Percentiles rank a stretch among this genome's conserved stretches.
These are phyloP conservation scores for Setipinna tenuifilis DNA, from an alignment of 2,797 vertebrate species.

Conservation along the genomic window DNA sequence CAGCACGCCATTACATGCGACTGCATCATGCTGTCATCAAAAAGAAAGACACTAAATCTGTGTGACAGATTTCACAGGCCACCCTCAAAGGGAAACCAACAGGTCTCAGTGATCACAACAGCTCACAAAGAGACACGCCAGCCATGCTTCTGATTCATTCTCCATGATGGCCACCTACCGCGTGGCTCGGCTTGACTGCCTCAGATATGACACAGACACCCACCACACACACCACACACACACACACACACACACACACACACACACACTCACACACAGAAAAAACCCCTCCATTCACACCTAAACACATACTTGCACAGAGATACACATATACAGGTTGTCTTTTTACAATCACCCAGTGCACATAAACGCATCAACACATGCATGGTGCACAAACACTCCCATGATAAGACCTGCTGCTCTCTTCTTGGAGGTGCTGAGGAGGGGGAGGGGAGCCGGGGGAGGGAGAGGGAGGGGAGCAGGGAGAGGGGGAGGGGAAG, in stretches of 20 bases:
- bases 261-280: neutral
- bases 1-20: neutral
- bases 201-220: neutral
- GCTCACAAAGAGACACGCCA: conserved; percentile 21
- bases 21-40: neutral
- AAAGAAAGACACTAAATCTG: neutral
- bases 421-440: neutral
- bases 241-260: conserved; percentile 50
- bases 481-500: conserved; percentile 57
- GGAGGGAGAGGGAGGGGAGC: neutral
- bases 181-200: conserved; percentile 9
- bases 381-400: neutral
- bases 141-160: conserved; percentile 30
- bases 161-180: conserved; percentile 18
- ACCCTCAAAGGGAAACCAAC: conserved; percentile 31
- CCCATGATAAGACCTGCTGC: neutral
- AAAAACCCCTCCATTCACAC: neutral
- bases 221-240: neutral
- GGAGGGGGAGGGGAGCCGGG: neutral
- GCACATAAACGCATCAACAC: neutral
- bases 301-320: neutral
- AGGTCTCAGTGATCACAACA: conserved; percentile 1
- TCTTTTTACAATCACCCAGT: conserved; percentile 58
- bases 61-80: conserved; percentile 23
- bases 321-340: conserved; percentile 54